Conservation (phyloP, 2,888 invertebrate species). For the Villa cingulata region DNA sequence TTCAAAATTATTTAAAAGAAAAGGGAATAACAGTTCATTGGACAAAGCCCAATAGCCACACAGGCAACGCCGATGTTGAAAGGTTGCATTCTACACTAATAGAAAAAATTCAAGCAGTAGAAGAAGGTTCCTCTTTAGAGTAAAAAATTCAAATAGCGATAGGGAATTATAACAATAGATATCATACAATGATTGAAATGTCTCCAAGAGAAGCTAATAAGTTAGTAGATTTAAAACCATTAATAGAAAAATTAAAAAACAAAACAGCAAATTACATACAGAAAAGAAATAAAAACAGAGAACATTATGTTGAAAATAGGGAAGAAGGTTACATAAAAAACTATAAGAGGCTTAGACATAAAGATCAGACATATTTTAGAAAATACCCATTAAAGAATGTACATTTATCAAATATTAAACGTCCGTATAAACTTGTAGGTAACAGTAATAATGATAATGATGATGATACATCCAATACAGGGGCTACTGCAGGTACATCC, state of each 20-base stretch:
- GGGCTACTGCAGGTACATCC: conserved; percentile 2
- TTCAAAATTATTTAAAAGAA: conserved; percentile 1
- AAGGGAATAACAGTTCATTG: conserved; percentile 1
- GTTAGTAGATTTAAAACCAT: not conserved
- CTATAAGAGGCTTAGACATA: not conserved
- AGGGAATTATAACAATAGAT: not conserved
- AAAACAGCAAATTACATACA: not conserved
- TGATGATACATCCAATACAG: conserved; percentile 1
- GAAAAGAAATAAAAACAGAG: not conserved
- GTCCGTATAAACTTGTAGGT: not conserved
- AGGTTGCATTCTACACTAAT: conserved; percentile 5
- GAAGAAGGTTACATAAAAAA: not conserved
- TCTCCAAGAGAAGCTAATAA: not conserved
- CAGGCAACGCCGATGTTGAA: not conserved
- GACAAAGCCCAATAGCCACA: conserved; percentile 5
- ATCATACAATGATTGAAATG: not conserved
- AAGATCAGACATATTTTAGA: not conserved
- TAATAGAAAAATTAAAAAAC: not conserved
- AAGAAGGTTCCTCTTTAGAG: not conserved
- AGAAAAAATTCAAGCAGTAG: conserved; percentile 2
- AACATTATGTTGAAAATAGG: not conserved
- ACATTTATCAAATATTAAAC: not conserved
- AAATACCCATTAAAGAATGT: not conserved
- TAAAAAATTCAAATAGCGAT: not conserved
- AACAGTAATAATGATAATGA: not conserved